A percentile compares a stretch with the other conserved stretches of the same genome.
These are phyloP conservation scores for Oscheius sp. DNA, from an alignment of 2,888 invertebrate species.

Conservation along the genomic window DNA sequence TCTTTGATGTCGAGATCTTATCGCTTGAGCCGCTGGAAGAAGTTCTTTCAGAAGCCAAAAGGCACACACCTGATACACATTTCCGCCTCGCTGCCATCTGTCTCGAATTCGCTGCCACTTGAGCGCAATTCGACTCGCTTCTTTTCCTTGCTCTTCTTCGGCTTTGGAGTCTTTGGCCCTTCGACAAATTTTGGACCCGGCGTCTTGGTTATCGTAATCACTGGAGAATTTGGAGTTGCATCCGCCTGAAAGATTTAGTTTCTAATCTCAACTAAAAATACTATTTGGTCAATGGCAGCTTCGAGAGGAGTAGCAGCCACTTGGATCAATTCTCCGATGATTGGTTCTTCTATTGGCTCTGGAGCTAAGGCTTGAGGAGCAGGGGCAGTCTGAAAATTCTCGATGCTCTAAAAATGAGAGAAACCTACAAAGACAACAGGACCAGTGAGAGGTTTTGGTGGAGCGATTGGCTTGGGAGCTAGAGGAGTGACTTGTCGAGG, in stretches of 20 bases:
- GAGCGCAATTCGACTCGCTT: slow-evolving; percentile 30
- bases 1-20: slow-evolving; percentile 30
- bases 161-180: slow-evolving; percentile 33
- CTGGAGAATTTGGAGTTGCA: neutral
- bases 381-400: too few species aligned
- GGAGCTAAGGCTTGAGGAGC: too few species aligned
- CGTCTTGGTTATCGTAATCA: neutral
- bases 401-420: neutral
- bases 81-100: slow-evolving; percentile 57
- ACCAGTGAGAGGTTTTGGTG: neutral
- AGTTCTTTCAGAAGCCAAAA: too few species aligned
- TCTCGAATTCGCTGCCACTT: slow-evolving; percentile 42
- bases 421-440: slow-evolving; percentile 9
- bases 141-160: slow-evolving; percentile 32
- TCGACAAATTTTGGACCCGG: slow-evolving; percentile 26
- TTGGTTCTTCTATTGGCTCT: neutral
- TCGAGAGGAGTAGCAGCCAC: slow-evolving; percentile 12
- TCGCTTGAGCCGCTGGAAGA: slow-evolving; percentile 27
- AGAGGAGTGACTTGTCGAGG: slow-evolving; percentile 38
- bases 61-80: slow-evolving; percentile 40
- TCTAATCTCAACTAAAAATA: neutral
- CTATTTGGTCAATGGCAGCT: neutral
- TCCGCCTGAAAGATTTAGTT: neutral
- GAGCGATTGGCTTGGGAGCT: slow-evolving; percentile 1
- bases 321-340: slow-evolving; percentile 21